Conservation (phyloP, 1,140 invertebrate genomes). For the Sarcophaga bullata region DNA sequence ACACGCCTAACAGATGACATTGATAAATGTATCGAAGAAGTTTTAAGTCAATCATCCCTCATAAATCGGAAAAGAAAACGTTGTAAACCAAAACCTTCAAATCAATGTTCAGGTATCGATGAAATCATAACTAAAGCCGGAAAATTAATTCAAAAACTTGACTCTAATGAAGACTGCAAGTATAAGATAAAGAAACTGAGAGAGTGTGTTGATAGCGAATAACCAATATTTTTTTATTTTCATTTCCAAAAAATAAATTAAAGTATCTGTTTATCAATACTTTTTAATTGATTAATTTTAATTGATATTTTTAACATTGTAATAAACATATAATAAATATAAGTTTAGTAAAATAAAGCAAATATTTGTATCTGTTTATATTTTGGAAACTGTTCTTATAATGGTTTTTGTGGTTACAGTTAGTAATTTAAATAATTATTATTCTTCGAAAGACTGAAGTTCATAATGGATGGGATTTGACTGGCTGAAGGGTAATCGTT, state of each 20-base stretch:
- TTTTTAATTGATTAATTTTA: too few species aligned
- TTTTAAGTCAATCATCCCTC: conserved; percentile 8
- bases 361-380: too few species aligned
- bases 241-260: not conserved
- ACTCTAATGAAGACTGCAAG: conserved; percentile 24
- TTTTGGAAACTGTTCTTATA: too few species aligned
- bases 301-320: too few species aligned
- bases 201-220: not conserved
- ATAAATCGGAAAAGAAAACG: not conserved
- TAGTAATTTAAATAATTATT: too few species aligned
- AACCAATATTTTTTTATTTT: not conserved
- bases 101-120: conserved; percentile 21
- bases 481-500: too few species aligned
- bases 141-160: conserved; percentile 40
- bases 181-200: not conserved
- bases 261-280: too few species aligned
- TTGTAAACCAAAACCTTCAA: not conserved
- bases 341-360: too few species aligned
- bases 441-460: too few species aligned
- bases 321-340: too few species aligned
- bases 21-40: conserved; percentile 19
- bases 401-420: too few species aligned
- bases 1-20: not conserved
- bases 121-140: conserved; percentile 31
- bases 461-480: too few species aligned